Conservation (phyloP, 2,888 invertebrate species). For the Amblyjoppa fuscipennis region DNA sequence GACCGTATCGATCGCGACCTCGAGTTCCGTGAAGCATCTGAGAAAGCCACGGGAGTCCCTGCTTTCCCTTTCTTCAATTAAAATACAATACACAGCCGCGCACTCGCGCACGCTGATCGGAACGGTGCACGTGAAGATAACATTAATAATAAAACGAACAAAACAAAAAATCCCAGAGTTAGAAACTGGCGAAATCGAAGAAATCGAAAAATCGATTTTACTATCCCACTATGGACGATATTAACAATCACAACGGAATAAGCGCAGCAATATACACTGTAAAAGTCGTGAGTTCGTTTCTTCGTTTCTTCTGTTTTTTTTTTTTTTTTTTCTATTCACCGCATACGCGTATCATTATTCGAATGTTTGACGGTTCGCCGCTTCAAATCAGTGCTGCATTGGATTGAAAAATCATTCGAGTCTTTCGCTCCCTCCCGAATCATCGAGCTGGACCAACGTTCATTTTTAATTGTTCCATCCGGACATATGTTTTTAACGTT, state of each 20-base stretch:
- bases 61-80: not conserved
- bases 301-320: conserved; percentile 3
- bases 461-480: not conserved
- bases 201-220: conserved; percentile 10
- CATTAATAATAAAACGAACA: not conserved
- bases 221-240: conserved; percentile 10
- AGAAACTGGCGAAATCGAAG: not conserved
- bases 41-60: conserved; percentile 14
- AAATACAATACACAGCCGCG: conserved; percentile 1
- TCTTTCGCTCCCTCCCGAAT: not conserved
- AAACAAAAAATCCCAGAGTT: not conserved
- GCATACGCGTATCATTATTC: not conserved
- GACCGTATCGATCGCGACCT: not conserved
- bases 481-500: not conserved
- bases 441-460: not conserved
- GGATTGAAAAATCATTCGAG: not conserved
- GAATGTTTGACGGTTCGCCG: not conserved
- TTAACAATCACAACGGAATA: conserved; percentile 23
- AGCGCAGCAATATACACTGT: not conserved
- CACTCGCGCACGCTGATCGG: conserved; percentile 2
- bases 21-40: conserved; percentile 34
- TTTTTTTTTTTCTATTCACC: not conserved
- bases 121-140: conserved; percentile 2
- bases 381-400: not conserved
- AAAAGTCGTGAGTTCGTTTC: not conserved